Evolutionary conservation across 2,113 vertebrate species (phyloP).

Genomic region (Seriola quinqueradiata): DNA sequence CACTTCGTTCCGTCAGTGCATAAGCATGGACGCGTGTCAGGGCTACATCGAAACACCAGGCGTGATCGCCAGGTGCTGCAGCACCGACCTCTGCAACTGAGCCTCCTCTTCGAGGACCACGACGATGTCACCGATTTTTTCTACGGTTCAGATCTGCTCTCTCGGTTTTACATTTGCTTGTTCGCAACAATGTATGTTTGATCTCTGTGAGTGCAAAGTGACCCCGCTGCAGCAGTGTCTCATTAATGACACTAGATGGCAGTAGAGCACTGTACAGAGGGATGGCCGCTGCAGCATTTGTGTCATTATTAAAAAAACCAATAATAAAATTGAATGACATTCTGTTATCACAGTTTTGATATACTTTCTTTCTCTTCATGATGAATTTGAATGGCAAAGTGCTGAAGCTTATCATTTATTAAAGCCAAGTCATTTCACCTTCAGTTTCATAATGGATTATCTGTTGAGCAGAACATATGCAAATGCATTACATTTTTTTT

Average conservation of each 20-base stretch:
- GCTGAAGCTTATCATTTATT: background rate
- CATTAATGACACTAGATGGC: conserved; percentile 7
- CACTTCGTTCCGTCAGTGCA: conserved; percentile 53
- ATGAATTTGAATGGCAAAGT: conserved; percentile 13
- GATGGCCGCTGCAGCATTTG: background rate
- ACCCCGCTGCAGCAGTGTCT: too few relatives aligned
- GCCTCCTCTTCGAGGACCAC: background rate
- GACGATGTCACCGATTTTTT: background rate
- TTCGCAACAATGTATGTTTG: too few relatives aligned
- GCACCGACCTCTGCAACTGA: conserved; percentile 71
- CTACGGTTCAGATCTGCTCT: background rate
- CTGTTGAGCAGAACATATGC: conserved; percentile 14
- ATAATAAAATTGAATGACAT: conserved; percentile 1
- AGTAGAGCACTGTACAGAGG: background rate
- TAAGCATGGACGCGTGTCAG: conserved; percentile 61
- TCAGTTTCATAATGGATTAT: conserved; percentile 9
- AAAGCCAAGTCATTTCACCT: conserved; percentile 11
- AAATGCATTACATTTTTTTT: conserved; percentile 5
- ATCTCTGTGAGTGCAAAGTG: too few relatives aligned
- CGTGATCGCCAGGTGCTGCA: conserved; percentile 33
- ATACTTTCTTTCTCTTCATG: background rate
- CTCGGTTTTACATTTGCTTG: too few relatives aligned
- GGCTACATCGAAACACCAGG: conserved; percentile 45
- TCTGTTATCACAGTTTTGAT: conserved; percentile 4
- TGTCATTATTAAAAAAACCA: conserved; percentile 21